These are phyloP conservation scores for Psilanteris sp. DNA, from an alignment of 1,140 invertebrate genomes.

Conservation along the genomic window DNA sequence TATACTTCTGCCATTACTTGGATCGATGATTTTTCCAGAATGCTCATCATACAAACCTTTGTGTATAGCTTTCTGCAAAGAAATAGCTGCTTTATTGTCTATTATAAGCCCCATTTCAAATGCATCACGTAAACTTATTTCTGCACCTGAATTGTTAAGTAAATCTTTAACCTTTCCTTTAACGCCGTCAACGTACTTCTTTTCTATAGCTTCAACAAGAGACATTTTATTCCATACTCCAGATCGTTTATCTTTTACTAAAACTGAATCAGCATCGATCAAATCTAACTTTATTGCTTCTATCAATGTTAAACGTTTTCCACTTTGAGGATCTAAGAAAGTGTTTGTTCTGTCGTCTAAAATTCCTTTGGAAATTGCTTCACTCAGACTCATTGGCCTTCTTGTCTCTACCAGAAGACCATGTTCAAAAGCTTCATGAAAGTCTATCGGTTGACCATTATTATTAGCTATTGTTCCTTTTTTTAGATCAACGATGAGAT, in stretches of 20 bases:
- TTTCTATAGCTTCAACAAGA: constrained; percentile 87
- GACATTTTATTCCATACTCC: constrained; percentile 88
- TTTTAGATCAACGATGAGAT: constrained; percentile 88
- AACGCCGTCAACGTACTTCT: constrained; percentile 86
- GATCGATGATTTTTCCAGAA: constrained; percentile 90
- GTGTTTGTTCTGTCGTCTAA: constrained; percentile 87
- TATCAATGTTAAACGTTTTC: constrained; percentile 86
- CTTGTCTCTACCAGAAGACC: constrained; percentile 90
- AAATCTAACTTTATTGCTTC: constrained; percentile 88
- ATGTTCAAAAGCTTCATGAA: constrained; percentile 91
- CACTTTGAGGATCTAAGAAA: constrained; percentile 90
- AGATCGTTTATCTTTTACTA: constrained; percentile 89
- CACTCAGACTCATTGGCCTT: constrained; percentile 89
- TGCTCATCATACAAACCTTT: constrained; percentile 91
- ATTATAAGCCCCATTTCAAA: constrained; percentile 89
- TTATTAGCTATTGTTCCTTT: constrained; percentile 85
- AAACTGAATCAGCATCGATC: constrained; percentile 90
- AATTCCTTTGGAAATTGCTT: constrained; percentile 90
- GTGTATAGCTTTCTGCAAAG: constrained; percentile 91
- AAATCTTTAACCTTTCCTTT: constrained; percentile 86
- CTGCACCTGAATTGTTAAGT: constrained; percentile 81
- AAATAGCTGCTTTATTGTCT: constrained; percentile 90
- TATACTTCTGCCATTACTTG: constrained; percentile 86
- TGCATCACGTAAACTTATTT: constrained; percentile 88
- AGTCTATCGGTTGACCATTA: constrained; percentile 85